Evolutionary conservation across 2,113 vertebrate species (phyloP), one percentile per base, ranked within the genome.

Genomic region (Porphyrio hochstetteri): DNA sequence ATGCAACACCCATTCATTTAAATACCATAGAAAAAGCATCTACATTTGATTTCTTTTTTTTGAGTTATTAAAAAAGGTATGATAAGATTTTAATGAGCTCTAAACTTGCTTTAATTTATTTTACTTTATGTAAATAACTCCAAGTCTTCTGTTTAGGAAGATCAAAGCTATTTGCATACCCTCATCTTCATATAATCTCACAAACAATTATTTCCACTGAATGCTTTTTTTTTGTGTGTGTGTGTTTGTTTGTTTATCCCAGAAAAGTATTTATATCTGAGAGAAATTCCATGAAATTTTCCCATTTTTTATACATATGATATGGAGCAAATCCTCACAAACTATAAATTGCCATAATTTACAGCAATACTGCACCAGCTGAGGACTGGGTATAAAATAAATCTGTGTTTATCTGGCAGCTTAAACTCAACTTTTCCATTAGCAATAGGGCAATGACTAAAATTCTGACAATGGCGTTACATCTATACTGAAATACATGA

Each of bases 21-120:
- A 98, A 98, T 97, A 98, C 98, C 96, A 97, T 63, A 97, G 93
- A 68, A 94, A 64, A 80, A 96, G 33, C 27, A 70, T 64, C 71
- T 27, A 80, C 16, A 79, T 75, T 69, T 82, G 52, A 82, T 0
- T 1, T 35, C 40, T 75, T 95, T 64, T 86, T 86, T 94, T 91
- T 79, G 44, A 67, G 20, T 95, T 92, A 90, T 95, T 95, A 70
- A 69, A 93, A 90, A 70, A 97, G 93, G 95, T 95, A 81, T 91
- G 57, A 71, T 91, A 97, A 91, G 63, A 96, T 89, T 97, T 97
- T 97, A 97, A 97, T 97, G 92, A 97, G 56, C 52, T 96, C 91
- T 95, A 97, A 95, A 75, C 8, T 93, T 84, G 75, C 77, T 94
- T 88, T 82, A 94, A 93, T 64, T 78, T 94, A 88, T 93, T 97